Base-by-base conservation (phyloP, 2,113 vertebrate genomes). In the Scopus umbretta region DNA sequence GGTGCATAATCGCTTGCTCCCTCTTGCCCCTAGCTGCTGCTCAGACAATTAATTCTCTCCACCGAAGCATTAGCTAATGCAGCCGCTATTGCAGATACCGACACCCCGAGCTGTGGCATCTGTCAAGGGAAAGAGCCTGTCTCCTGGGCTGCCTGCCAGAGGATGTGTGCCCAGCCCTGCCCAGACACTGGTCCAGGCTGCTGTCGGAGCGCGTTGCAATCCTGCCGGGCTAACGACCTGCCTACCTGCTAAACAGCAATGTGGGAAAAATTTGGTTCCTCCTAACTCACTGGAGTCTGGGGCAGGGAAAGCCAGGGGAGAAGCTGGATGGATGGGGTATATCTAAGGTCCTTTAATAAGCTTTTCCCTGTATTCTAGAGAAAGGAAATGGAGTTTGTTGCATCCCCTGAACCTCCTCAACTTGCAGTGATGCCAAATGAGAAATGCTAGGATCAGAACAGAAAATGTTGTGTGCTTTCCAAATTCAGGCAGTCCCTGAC, bases 21-120 rank as follows among this genome's bases (percentile, higher is more conserved):
- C 49, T 96, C 75, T 68, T 97, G 94, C 76, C 80, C 83, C 93
- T 91, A 92, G 95, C 92, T 96, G 89, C 81, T 96, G 52, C 96
- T 96, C 90, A 97, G 80, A 80, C 86, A 97, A 76, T 96, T 97
- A 96, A 94, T 92, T 94, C 81, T 91, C 73, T 97, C 76, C 88
- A 92, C 73, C 3, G 13, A 92, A 94, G 82, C 93, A 71, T 79
- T 93, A 94, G 96, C 65, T 91, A 70, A 92, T 79, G 40, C 75
- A 94, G 42, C 59, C 11, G 3, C 81, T 58, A 1, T 6, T 74
- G 88, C 82, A 80, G 66, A 76, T 42, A 52, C 13, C 0, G 0
- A 36, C 56, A 74, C 72, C 56, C 18, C 0, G 38, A 63, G 76
- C 71, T 27, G 83, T 91, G 80, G 23, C 36, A 18, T 34, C 55